phyloP scores from a whole-genome alignment of 2,888 invertebrate species.

The Horisme vitalbata region DNA sequence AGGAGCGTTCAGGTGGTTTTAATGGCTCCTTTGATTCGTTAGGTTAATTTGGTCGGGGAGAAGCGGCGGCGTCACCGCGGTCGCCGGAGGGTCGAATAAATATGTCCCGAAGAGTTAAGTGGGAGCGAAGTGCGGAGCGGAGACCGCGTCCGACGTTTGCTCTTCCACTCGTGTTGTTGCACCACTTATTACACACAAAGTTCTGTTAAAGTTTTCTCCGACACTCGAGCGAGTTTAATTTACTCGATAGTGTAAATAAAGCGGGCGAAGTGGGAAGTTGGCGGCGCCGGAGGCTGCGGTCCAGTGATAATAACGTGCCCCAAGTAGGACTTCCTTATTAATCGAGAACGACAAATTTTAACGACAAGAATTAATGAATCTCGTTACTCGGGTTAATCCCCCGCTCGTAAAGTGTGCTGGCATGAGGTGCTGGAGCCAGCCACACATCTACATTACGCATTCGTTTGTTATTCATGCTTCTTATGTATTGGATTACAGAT shows the following conservation, averaged over 20 bases:
- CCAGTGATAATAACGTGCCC: slow-evolving; percentile 78
- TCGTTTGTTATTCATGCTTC: slow-evolving; percentile 37
- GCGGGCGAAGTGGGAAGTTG: slow-evolving; percentile 79
- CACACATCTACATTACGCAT: slow-evolving; percentile 45
- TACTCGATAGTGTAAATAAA: slow-evolving; percentile 84
- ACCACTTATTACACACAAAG: slow-evolving; percentile 84
- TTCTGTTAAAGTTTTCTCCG: slow-evolving; percentile 81
- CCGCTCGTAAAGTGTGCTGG: slow-evolving; percentile 80
- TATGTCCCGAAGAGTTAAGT: slow-evolving; percentile 84
- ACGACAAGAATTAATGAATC: slow-evolving; percentile 85
- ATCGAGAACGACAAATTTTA: slow-evolving; percentile 84
- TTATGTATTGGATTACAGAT: slow-evolving; percentile 19
- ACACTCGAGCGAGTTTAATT: slow-evolving; percentile 83
- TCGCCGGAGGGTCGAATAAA: slow-evolving; percentile 83
- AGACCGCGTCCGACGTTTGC: slow-evolving; percentile 82
- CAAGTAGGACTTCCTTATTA: slow-evolving; percentile 80
- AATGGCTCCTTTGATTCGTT: slow-evolving; percentile 76
- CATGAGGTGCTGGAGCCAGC: slow-evolving; percentile 68
- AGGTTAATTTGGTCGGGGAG: slow-evolving; percentile 74
- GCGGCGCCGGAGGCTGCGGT: slow-evolving; percentile 71
- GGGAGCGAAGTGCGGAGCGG: slow-evolving; percentile 77
- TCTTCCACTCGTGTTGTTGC: slow-evolving; percentile 83
- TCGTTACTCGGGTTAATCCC: slow-evolving; percentile 84
- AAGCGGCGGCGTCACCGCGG: slow-evolving; percentile 63
- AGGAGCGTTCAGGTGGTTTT: slow-evolving; percentile 59